These are phyloP conservation scores for Caenorhabditis sp. DNA, from an alignment of 2,888 invertebrate genomes.

Conservation along the genomic window DNA sequence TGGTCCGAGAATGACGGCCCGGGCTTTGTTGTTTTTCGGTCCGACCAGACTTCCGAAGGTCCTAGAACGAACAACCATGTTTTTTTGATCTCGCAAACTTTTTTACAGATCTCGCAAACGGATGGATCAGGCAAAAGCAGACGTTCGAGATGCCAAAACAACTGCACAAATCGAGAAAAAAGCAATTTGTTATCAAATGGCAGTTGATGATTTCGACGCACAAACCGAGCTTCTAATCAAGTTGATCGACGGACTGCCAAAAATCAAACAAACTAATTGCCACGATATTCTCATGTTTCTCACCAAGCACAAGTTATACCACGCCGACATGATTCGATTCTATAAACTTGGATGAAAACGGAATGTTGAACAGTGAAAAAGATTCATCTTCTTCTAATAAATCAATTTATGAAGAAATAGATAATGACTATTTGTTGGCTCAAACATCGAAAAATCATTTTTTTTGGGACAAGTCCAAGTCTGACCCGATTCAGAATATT, in stretches of 20 bases:
- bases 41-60: too few relatives aligned
- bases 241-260: constrained; percentile 35
- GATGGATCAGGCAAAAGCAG: constrained; percentile 32
- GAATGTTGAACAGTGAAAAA: too few relatives aligned
- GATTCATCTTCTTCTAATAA: too few relatives aligned
- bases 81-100: too few relatives aligned
- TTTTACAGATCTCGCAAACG: not conserved
- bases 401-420: too few relatives aligned
- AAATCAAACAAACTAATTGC: constrained; percentile 13
- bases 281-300: constrained; percentile 29
- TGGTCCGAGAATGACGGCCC: too few relatives aligned
- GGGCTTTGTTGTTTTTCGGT: too few relatives aligned
- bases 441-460: too few relatives aligned
- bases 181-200: constrained; percentile 52
- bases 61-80: too few relatives aligned
- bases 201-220: constrained; percentile 53
- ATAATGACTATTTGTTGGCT: too few relatives aligned
- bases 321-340: constrained; percentile 3
- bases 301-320: constrained; percentile 34
- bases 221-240: constrained; percentile 43
- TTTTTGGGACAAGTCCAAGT: too few relatives aligned
- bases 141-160: constrained; percentile 54
- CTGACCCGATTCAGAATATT: too few relatives aligned
- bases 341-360: not conserved
- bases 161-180: constrained; percentile 59